These are phyloP conservation scores for Yoshiicerus persimilis DNA, from an alignment of 1,140 invertebrate species.

Conservation along the genomic window DNA sequence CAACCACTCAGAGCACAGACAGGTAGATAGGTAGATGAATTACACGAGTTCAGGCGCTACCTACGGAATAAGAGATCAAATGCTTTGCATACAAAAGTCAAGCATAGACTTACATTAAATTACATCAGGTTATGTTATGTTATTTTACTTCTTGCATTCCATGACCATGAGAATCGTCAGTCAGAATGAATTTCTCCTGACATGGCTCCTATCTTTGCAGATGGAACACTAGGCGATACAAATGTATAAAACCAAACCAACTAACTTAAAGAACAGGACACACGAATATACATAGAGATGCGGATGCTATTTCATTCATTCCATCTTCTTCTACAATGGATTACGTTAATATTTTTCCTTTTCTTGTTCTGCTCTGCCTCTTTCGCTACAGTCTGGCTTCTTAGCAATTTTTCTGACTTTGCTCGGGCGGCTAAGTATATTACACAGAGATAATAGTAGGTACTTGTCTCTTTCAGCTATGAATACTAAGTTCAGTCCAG, in stretches of 20 bases:
- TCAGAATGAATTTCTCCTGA: constrained; percentile 7
- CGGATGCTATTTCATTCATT: neutral
- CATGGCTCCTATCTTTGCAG: neutral
- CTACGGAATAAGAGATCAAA: neutral
- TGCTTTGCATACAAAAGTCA: constrained; percentile 17
- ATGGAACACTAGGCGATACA: neutral
- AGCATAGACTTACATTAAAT: neutral
- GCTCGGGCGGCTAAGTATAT: too few species aligned
- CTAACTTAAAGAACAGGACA: neutral
- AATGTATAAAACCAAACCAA: neutral
- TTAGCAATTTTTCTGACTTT: neutral
- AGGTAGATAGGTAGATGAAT: neutral
- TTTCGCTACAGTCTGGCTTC: too few species aligned
- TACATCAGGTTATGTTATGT: neutral
- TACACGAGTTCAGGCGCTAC: neutral
- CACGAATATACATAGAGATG: neutral
- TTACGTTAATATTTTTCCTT: neutral
- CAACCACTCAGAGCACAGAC: neutral
- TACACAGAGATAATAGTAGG: neutral
- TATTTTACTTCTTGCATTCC: constrained; percentile 13
- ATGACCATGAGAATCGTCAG: constrained; percentile 18
- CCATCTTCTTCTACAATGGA: neutral
- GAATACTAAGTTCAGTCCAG: neutral
- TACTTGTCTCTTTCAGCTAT: neutral
- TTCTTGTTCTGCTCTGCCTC: neutral